These are phyloP conservation scores for Brachyhypopomus occidentalis DNA, from an alignment of 2,113 vertebrate genomes.

Conservation along the genomic window DNA sequence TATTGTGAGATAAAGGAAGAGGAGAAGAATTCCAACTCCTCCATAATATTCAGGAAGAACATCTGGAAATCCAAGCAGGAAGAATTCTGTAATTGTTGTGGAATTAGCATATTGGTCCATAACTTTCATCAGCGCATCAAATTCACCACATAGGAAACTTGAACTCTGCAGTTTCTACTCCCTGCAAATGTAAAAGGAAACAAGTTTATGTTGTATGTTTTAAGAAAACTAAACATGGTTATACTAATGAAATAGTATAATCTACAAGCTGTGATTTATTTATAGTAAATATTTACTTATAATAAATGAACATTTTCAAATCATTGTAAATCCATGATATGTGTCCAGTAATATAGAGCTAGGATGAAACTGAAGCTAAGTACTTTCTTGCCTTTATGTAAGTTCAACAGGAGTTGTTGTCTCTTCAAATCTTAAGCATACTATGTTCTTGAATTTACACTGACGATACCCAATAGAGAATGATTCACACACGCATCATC, in stretches of 20 bases:
- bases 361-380: no score
- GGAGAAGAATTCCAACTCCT: conserved; percentile 6
- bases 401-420: background rate
- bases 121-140: background rate
- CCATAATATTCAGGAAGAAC: conserved; percentile 13
- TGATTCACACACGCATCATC: no score
- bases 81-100: conserved; percentile 38
- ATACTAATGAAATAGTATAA: no score
- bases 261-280: no score
- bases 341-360: background rate
- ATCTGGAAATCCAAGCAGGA: conserved; percentile 49
- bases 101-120: conserved; percentile 29
- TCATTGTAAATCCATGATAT: background rate
- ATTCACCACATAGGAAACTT: background rate
- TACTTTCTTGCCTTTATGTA: background rate
- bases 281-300: no score
- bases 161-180: no score
- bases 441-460: no score
- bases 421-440: no score
- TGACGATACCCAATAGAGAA: background rate
- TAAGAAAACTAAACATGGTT: no score
- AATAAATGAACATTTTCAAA: background rate
- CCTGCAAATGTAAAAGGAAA: no score
- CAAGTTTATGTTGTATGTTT: no score
- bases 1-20: conserved; percentile 37